Conservation (phyloP, 2,797 vertebrate species). For the Thripadectes ignobilis region DNA sequence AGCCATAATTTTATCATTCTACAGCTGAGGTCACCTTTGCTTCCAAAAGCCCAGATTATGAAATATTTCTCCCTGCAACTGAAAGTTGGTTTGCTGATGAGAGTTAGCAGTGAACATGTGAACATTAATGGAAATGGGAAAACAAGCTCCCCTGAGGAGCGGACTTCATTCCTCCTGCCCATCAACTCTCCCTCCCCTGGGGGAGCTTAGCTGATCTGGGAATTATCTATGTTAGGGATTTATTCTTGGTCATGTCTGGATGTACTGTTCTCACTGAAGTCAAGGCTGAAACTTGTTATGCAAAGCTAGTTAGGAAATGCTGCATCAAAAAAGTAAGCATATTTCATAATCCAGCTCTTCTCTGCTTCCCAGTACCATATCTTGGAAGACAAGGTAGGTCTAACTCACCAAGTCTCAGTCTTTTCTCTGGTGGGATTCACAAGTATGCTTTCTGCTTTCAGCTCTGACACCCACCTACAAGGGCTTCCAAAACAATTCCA, state of each 20-base stretch:
- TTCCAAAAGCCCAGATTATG: not conserved
- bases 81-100: not conserved
- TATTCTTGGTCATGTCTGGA: not conserved
- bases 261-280: conserved; percentile 33
- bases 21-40: not conserved
- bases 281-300: conserved; percentile 23
- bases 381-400: not conserved
- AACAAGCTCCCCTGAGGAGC: not conserved
- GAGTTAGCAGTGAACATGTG: not conserved
- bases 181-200: not conserved
- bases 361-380: not conserved
- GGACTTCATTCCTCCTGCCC: not conserved
- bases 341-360: not conserved
- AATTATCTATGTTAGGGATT: conserved; percentile 15
- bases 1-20: not conserved
- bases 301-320: not conserved
- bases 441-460: not conserved
- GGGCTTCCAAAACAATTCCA: not conserved
- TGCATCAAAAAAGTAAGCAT: not conserved
- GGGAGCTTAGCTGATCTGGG: not conserved
- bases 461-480: not conserved
- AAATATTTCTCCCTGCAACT: not conserved
- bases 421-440: not conserved
- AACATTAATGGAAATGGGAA: not conserved
- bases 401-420: not conserved